phyloP scores from a whole-genome alignment of 2,888 invertebrate species.

The Crocallis elinguaria region DNA sequence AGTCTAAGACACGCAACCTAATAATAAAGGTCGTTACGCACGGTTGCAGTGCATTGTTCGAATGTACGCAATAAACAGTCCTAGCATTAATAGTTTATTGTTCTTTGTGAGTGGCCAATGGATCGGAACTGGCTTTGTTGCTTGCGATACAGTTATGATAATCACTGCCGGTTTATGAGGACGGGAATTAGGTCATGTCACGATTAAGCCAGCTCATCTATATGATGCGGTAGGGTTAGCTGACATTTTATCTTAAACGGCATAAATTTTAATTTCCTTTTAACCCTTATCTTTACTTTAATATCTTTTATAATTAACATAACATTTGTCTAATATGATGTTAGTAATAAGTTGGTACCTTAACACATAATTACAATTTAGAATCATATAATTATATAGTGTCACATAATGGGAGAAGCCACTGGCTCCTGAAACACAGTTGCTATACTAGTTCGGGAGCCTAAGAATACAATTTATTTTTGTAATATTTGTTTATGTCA shows the following conservation, averaged over 20 bases:
- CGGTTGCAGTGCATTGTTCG: constrained; percentile 60
- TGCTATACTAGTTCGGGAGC: too few relatives aligned
- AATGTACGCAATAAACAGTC: constrained; percentile 61
- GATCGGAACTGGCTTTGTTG: constrained; percentile 66
- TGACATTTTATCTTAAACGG: neutral
- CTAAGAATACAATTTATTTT: too few relatives aligned
- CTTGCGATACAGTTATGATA: constrained; percentile 53
- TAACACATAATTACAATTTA: too few relatives aligned
- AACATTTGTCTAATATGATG: too few relatives aligned
- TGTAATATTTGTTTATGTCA: too few relatives aligned
- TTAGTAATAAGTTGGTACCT: too few relatives aligned
- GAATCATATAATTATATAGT: too few relatives aligned
- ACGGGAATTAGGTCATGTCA: constrained; percentile 20
- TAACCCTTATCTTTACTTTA: too few relatives aligned
- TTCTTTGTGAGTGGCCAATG: constrained; percentile 69
- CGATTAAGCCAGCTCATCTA: neutral
- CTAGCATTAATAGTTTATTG: constrained; percentile 71
- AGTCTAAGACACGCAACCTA: constrained; percentile 28
- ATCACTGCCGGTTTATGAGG: constrained; percentile 32
- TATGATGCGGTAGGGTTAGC: neutral
- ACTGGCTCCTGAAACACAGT: too few relatives aligned
- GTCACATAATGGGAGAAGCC: too few relatives aligned
- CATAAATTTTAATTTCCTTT: too few relatives aligned
- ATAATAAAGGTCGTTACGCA: constrained; percentile 41
- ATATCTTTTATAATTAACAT: too few relatives aligned